phyloP scores from a whole-genome alignment of 2,888 invertebrate species.

The Andrena haemorrhoa region DNA sequence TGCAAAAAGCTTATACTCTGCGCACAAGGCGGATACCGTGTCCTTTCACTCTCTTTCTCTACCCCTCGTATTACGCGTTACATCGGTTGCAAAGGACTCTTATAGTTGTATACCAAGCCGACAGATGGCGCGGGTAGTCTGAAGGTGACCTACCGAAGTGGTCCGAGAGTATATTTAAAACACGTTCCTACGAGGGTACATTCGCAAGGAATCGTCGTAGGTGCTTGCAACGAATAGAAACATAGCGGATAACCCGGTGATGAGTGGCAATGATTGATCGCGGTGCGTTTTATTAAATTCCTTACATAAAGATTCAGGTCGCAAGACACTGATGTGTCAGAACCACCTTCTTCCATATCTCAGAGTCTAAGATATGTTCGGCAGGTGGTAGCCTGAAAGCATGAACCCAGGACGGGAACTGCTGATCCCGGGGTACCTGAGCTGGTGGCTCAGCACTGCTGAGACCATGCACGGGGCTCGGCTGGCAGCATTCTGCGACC shows the following conservation, averaged over 20 bases:
- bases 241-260: background rate
- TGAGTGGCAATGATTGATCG: conserved; percentile 16
- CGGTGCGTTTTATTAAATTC: background rate
- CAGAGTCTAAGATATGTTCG: too few relatives aligned
- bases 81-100: conserved; percentile 62
- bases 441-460: too few relatives aligned
- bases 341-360: too few relatives aligned
- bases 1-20: conserved; percentile 43
- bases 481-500: too few relatives aligned
- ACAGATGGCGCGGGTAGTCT: conserved; percentile 76
- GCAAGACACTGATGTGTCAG: background rate
- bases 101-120: conserved; percentile 57
- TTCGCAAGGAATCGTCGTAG: conserved; percentile 28
- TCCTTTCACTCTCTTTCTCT: conserved; percentile 20
- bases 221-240: conserved; percentile 58
- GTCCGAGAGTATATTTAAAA: conserved; percentile 13
- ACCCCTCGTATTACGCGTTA: conserved; percentile 9
- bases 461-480: too few relatives aligned
- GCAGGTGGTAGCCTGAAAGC: too few relatives aligned
- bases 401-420: too few relatives aligned
- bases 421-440: too few relatives aligned
- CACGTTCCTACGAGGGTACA: background rate
- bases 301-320: background rate
- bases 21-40: conserved; percentile 28
- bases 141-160: conserved; percentile 58